Evolutionary conservation across 2,113 vertebrate species (phyloP), one percentile per base, ranked within the genome.

Genomic region (Odontophorus gujanensis): DNA sequence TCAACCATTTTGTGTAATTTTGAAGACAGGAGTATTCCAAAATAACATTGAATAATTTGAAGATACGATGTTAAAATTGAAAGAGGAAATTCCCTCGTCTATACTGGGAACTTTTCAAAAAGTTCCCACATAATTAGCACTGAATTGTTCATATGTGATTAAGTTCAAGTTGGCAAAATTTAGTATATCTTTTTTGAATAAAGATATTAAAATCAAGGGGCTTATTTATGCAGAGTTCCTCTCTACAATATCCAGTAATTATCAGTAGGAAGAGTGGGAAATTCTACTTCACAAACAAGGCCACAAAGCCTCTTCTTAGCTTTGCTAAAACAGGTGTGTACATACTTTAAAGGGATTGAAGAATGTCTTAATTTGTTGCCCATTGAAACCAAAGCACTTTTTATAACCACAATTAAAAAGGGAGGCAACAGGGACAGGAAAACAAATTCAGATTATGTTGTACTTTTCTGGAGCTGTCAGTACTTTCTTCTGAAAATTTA

Each of bases 351-450:
- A 96, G 89, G 82, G 87, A 81, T 45, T 21, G 47, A 81, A 65
- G 89, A 95, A 94, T 92, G 77, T 92, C 82, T 93, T 96, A 83
- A 91, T 96, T 95, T 94, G 92, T 84, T 93, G 71, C 83, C 83
- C 78, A 93, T 83, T 93, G 87, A 97, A 94, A 67, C 79, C 89
- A 76, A 91, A 96, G 65, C 68, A 87, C 68, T 63, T 82, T 80
- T 69, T 88, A 92, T 73, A 78, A 85, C 53, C 55, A 34, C 97
- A 96, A 97, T 97, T 96, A 93, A 95, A 93, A 88, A 96, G 92
- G 87, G 94, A 96, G 94, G 92, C 58, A 87, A 89, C 94, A 50
- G n/a, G n/a, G 20, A 90, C 48, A 85, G 69, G 45, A 85, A 93
- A 96, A 81, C 48, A 92, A 71, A 84, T 67, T 88, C 53, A 40